Percentiles rank a stretch among this genome's conserved stretches.
phyloP scores from a whole-genome alignment of 2,888 invertebrate genomes.

The Amphipyra tragopoginis region DNA sequence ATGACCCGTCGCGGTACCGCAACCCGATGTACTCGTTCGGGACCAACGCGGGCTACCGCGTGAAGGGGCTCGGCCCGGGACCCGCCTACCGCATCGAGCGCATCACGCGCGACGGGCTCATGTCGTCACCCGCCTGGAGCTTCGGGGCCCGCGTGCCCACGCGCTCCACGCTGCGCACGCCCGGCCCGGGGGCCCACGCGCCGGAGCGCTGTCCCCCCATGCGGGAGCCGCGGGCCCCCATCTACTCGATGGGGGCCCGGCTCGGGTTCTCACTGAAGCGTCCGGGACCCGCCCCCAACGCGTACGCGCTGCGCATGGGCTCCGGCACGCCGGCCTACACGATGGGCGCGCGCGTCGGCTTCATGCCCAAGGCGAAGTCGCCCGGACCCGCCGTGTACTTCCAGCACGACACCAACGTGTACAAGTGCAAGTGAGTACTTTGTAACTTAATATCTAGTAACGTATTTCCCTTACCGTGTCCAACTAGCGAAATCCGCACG shows the following conservation, averaged over 20 bases:
- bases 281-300: conserved; percentile 91
- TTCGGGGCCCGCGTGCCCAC: conserved; percentile 78
- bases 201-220: conserved; percentile 90
- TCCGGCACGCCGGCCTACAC: conserved; percentile 86
- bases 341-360: conserved; percentile 81
- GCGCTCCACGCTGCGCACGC: conserved; percentile 76
- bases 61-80: conserved; percentile 83
- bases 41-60: conserved; percentile 78
- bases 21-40: conserved; percentile 92
- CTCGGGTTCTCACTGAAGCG: conserved; percentile 81
- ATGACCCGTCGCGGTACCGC: conserved; percentile 91
- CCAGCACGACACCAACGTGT: conserved; percentile 79
- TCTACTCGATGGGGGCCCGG: conserved; percentile 89
- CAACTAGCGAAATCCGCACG: too few relatives aligned
- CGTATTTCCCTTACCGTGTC: too few relatives aligned
- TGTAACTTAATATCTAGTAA: too few relatives aligned
- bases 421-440: conserved; percentile 72
- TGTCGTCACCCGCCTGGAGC: conserved; percentile 88
- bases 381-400: conserved; percentile 90
- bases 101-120: conserved; percentile 78
- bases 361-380: conserved; percentile 71
- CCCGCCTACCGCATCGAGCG: conserved; percentile 84
- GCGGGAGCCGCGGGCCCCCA: conserved; percentile 88
- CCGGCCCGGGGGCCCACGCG: conserved; percentile 92
- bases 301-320: conserved; percentile 85